Evolutionary conservation across 2,113 vertebrate genomes (phyloP), one percentile per base, ranked within the genome.

Genomic region (Podilymbus podiceps): DNA sequence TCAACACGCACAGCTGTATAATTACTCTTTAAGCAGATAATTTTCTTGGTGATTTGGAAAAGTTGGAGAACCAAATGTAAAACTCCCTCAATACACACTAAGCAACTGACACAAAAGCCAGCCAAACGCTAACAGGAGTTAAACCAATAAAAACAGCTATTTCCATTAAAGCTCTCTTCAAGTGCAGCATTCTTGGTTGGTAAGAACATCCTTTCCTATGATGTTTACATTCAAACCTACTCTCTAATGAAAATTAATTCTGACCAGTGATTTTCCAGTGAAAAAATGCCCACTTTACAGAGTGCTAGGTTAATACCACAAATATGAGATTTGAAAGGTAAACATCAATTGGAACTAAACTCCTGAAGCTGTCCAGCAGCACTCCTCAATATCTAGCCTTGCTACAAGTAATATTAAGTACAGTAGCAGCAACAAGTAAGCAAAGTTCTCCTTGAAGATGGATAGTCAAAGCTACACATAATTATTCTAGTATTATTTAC

Each of bases 231-330:
- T 94, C 75, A 84, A 86, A 94, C 42, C 28, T 66, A 42, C 22
- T 78, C 55, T 88, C 50, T 27, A 96, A 12, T 66, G 67, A 90
- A 93, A 85, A 85, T 81, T 42, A 93, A 58, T 69, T 91, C 80
- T 73, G 59, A 85, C 49, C 74, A 58, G 74, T 53, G 85, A 50
- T 85, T 94, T 96, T 90, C 71, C 88, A 84, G 46, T 25, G 42
- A 72, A 85, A 85, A 93, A 96, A 88, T 52, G 18, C 9, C 62
- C 78, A 58, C 55, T 86, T 96, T 82, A n/a, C 91, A 92, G 78
- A 96, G 96, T 59, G 33, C 31, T 56, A 89, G 35, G 49, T 82
- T 75, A 82, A 78, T 73, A 83, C 24, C 18, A 59, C 12, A 15
- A 92, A 81, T 62, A 63, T 2, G 19, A 88, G 30, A 88, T 75